A percentile compares a stretch with the other conserved stretches of the same genome.
These are phyloP conservation scores for Lasiommata megera DNA, from an alignment of 2,888 invertebrate species.

Conservation along the genomic window DNA sequence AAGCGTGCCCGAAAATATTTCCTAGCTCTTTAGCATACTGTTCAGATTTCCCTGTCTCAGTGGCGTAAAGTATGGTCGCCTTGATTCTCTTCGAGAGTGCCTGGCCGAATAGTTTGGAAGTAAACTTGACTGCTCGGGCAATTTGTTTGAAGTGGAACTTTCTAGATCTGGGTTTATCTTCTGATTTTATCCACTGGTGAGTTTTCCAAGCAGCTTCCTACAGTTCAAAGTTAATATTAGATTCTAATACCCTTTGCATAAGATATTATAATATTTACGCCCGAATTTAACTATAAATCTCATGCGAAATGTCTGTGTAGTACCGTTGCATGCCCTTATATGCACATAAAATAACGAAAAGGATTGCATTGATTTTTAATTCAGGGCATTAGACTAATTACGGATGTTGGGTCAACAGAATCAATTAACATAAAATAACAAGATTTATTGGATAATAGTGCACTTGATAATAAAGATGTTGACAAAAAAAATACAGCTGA, in stretches of 20 bases:
- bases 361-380: no score
- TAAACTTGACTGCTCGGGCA: constrained; percentile 97
- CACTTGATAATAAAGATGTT: no score
- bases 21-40: constrained; percentile 95
- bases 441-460: no score
- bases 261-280: no score
- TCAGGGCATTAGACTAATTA: no score
- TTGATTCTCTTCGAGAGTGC: constrained; percentile 96
- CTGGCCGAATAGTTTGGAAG: constrained; percentile 96
- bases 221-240: background rate
- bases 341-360: no score
- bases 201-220: constrained; percentile 95
- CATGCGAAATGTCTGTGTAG: no score
- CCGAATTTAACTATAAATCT: no score
- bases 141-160: constrained; percentile 98
- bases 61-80: constrained; percentile 96
- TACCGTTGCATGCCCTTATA: no score
- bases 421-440: no score
- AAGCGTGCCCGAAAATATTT: constrained; percentile 94
- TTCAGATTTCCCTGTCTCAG: constrained; percentile 97
- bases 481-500: no score
- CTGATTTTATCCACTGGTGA: constrained; percentile 88
- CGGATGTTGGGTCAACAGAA: no score
- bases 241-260: background rate
- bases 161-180: constrained; percentile 84